phyloP scores from a whole-genome alignment of 92 coral and sea anemone genomes.

The Plumapathes pennacea region DNA sequence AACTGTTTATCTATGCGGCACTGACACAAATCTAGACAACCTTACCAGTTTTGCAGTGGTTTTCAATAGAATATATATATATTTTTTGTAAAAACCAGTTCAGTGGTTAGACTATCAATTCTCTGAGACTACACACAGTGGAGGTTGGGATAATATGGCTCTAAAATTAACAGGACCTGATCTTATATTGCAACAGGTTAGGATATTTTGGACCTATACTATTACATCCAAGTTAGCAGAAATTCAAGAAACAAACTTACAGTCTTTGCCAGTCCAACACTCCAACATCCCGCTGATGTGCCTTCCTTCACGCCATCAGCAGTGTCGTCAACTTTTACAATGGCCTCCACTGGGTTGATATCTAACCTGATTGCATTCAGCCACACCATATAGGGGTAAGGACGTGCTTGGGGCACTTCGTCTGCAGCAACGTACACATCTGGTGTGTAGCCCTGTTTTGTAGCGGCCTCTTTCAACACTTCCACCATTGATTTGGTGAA shows the following conservation, averaged over 20 bases:
- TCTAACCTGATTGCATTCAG: constrained; percentile 83
- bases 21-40: no score
- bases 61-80: no score
- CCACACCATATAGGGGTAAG: constrained; percentile 99
- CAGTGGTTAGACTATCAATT: no score
- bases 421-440: constrained; percentile 99
- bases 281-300: constrained; percentile 99
- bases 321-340: constrained; percentile 97
- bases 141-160: no score
- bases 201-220: no score
- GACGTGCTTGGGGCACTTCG: constrained; percentile 99
- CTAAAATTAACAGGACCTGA: no score
- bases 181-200: no score
- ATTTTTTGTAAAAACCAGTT: no score
- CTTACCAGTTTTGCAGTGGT: no score
- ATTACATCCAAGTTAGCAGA: no score
- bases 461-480: constrained; percentile 71
- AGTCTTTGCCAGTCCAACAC: constrained; percentile 98
- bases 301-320: constrained; percentile 97
- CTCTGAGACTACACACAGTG: no score
- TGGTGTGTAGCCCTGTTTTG: constrained; percentile 83
- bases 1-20: no score
- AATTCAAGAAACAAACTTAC: constrained; percentile 59
- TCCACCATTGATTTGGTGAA: constrained; percentile 92
- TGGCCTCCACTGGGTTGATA: constrained; percentile 89